Percentiles rank a stretch among this genome's conserved stretches.
Evolutionary conservation across 2,797 vertebrate genomes (phyloP).

Genomic region (Eutrigla gurnardus): DNA sequence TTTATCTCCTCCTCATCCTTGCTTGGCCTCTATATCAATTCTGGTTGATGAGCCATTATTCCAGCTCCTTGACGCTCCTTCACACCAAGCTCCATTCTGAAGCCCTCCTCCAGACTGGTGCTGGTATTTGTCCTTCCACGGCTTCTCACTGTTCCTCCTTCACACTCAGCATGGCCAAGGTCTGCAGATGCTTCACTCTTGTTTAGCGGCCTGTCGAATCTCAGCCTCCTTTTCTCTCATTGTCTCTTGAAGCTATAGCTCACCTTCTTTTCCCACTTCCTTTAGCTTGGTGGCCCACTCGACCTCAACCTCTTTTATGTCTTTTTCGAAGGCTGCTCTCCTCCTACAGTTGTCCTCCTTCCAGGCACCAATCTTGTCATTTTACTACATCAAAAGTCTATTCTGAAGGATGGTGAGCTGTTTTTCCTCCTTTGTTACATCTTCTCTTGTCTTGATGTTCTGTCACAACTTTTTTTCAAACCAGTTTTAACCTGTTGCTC

Average conservation of each 20-base stretch:
- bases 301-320: conserved; percentile 7
- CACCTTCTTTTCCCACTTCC: conserved; percentile 10
- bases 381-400: conserved; percentile 17
- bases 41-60: too few species aligned
- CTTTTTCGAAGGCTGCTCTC: conserved; percentile 15
- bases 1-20: too few species aligned
- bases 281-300: not conserved
- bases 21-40: too few species aligned
- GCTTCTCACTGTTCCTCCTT: conserved; percentile 7
- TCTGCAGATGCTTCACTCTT: conserved; percentile 15
- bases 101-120: not conserved
- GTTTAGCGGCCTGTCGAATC: conserved; percentile 1
- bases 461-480: conserved; percentile 13
- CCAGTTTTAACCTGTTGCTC: not conserved
- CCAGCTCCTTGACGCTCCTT: not conserved
- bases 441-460: not conserved
- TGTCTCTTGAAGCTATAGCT: conserved; percentile 6
- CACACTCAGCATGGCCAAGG: not conserved
- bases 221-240: conserved; percentile 7
- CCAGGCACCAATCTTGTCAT: conserved; percentile 11
- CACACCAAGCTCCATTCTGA: not conserved
- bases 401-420: conserved; percentile 5
- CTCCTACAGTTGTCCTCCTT: conserved; percentile 9
- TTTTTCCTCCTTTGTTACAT: not conserved
- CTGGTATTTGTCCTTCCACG: not conserved